phyloP scores from a whole-genome alignment of 1,140 invertebrate genomes.

The Batillaria attramentaria region DNA sequence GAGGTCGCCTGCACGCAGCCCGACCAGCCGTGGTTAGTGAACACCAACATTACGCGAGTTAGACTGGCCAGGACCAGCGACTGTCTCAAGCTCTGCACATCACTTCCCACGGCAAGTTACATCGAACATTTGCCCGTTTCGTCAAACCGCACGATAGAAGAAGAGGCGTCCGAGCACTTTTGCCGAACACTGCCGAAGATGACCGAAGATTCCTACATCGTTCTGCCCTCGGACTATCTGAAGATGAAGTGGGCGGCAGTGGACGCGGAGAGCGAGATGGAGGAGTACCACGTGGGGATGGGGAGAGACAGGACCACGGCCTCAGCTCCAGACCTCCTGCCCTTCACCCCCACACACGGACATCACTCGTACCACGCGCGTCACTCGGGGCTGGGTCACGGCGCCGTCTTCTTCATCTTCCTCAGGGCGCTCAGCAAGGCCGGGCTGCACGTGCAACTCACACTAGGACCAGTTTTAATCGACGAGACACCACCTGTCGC shows the following conservation, averaged over 20 bases:
- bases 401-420: constrained; percentile 41
- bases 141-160: constrained; percentile 1
- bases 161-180: constrained; percentile 13
- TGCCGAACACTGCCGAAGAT: constrained; percentile 23
- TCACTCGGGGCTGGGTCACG: constrained; percentile 41
- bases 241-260: constrained; percentile 29
- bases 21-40: constrained; percentile 39
- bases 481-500: constrained; percentile 49
- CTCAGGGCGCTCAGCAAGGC: constrained; percentile 48
- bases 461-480: constrained; percentile 48
- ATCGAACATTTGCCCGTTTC: constrained; percentile 14
- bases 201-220: constrained; percentile 26
- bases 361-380: constrained; percentile 30
- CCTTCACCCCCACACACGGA: constrained; percentile 33
- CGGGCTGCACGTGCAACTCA: constrained; percentile 25
- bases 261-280: constrained; percentile 43
- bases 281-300: constrained; percentile 40
- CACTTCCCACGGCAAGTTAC: background rate
- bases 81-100: constrained; percentile 21
- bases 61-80: background rate
- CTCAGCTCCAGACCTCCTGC: constrained; percentile 30
- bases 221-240: constrained; percentile 39
- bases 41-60: constrained; percentile 34
- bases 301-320: constrained; percentile 25
- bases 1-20: constrained; percentile 37